Percentiles rank a stretch among this genome's conserved stretches.
Evolutionary conservation across 2,797 vertebrate species (phyloP).

Genomic region (Gymnoscopelus braueri): DNA sequence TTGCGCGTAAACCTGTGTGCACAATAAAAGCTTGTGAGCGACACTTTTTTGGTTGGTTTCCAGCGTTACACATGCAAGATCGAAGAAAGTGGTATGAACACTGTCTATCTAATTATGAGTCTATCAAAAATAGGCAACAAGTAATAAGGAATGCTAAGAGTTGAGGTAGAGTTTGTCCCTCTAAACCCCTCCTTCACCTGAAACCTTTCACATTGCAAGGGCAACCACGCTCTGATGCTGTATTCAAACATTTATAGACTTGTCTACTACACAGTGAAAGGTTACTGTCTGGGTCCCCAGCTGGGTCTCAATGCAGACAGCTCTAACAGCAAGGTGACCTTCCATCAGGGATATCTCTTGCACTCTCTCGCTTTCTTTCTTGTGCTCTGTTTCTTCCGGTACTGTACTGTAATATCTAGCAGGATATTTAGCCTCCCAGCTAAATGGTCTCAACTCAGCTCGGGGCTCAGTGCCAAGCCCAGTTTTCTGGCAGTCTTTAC

Average conservation of each 20-base stretch:
- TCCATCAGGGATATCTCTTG: conserved; percentile 50
- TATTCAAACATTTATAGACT: conserved; percentile 46
- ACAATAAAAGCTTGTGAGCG: too few species aligned
- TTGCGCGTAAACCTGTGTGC: too few species aligned
- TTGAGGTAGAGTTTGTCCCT: too few species aligned
- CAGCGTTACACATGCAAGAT: too few species aligned
- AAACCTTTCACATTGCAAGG: conserved; percentile 14
- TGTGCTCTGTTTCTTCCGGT: conserved; percentile 10
- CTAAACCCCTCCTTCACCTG: conserved; percentile 8
- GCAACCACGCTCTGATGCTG: conserved; percentile 15
- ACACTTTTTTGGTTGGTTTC: too few species aligned
- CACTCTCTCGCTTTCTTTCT: not conserved
- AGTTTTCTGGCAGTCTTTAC: conserved; percentile 37
- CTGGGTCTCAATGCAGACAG: conserved; percentile 30
- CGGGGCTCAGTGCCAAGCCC: not conserved
- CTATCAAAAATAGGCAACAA: too few species aligned
- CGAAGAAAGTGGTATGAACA: too few species aligned
- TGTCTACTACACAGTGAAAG: conserved; percentile 31
- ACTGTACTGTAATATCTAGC: conserved; percentile 48
- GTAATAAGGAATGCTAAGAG: too few species aligned
- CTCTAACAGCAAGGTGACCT: conserved; percentile 64
- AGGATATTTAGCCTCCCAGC: conserved; percentile 56
- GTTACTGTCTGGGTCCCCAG: conserved; percentile 32
- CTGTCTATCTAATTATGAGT: too few species aligned
- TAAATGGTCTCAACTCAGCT: conserved; percentile 53